These are phyloP conservation scores for Percopsis omiscomaycus DNA, from an alignment of 2,797 vertebrate genomes.

Conservation along the genomic window DNA sequence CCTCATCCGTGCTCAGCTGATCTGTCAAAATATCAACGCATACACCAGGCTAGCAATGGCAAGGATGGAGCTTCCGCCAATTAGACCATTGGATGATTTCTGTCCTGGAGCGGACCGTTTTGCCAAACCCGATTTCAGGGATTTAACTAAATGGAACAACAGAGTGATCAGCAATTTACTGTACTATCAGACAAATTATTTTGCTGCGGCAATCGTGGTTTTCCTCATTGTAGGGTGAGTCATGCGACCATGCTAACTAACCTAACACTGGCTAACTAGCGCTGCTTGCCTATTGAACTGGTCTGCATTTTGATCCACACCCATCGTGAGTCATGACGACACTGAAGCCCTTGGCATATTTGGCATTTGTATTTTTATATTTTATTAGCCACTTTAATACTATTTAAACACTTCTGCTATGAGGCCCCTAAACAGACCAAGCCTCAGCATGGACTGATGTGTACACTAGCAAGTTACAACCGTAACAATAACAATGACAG, in stretches of 20 bases:
- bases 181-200: conserved; percentile 96
- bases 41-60: conserved; percentile 75
- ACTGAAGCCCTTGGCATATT: conserved; percentile 22
- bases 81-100: conserved; percentile 91
- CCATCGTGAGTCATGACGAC: conserved; percentile 26
- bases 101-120: conserved; percentile 87
- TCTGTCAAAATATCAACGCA: conserved; percentile 61
- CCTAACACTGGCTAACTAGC: conserved; percentile 20
- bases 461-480: too few species aligned
- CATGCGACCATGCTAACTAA: conserved; percentile 30
- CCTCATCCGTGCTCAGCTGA: conserved; percentile 56
- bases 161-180: conserved; percentile 91
- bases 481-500: too few species aligned
- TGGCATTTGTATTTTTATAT: neutral
- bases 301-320: conserved; percentile 48
- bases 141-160: conserved; percentile 94
- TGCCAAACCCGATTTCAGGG: conserved; percentile 83
- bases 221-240: conserved; percentile 91
- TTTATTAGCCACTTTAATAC: too few species aligned
- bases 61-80: conserved; percentile 84
- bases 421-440: too few species aligned
- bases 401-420: too few species aligned
- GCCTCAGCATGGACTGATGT: too few species aligned
- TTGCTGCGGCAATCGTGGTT: conserved; percentile 80
- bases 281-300: conserved; percentile 24